These are phyloP conservation scores for Apodemus speciosus DNA, from an alignment of 2,113 vertebrate genomes.

Conservation along the genomic window DNA sequence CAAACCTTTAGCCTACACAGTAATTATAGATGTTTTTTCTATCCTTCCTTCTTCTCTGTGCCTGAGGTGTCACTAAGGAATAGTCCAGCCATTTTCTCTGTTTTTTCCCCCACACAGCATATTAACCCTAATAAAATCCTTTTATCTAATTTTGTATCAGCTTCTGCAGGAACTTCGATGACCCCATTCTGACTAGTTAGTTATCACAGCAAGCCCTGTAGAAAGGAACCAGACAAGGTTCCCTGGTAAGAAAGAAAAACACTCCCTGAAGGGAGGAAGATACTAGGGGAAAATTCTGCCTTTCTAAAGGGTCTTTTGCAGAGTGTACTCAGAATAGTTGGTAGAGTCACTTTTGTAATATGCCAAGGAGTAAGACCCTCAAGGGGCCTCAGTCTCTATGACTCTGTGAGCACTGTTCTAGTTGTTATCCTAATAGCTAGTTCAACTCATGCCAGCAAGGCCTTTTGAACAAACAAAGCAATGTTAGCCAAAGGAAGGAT, in stretches of 20 bases:
- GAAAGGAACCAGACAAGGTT: not conserved
- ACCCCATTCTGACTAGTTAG: not conserved
- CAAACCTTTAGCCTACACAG: not conserved
- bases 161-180: not conserved
- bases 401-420: not conserved
- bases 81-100: not conserved
- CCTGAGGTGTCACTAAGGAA: not conserved
- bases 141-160: not conserved
- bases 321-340: not conserved
- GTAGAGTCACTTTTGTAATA: not conserved
- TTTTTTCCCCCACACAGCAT: not conserved
- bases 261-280: not conserved
- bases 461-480: not conserved
- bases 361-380: not conserved
- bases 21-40: not conserved
- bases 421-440: not conserved
- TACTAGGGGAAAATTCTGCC: not conserved
- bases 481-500: not conserved
- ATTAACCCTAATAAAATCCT: not conserved
- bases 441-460: not conserved
- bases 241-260: not conserved
- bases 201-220: not conserved
- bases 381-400: not conserved
- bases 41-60: not conserved
- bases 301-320: not conserved